phyloP scores from a whole-genome alignment of 2,113 vertebrate species.

The Pao palembangensis region DNA sequence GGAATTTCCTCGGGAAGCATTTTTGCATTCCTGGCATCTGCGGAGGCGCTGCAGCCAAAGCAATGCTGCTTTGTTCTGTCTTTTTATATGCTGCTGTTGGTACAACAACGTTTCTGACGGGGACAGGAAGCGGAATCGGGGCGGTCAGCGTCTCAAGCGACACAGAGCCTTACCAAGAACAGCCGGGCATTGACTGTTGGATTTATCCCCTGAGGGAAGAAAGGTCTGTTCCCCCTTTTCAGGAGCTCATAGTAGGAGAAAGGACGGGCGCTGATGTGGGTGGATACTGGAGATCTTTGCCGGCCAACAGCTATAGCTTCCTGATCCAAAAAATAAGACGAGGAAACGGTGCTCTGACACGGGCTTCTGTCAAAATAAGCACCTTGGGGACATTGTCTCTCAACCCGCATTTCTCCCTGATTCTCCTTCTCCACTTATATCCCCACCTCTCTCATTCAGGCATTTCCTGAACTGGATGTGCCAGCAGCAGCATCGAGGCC shows the following conservation, averaged over 20 bases:
- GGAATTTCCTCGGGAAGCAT: conserved; percentile 69
- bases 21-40: conserved; percentile 59
- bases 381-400: conserved; percentile 47
- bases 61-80: conserved; percentile 7
- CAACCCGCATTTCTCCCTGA: conserved; percentile 42
- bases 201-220: conserved; percentile 54
- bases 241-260: conserved; percentile 51
- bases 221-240: conserved; percentile 40
- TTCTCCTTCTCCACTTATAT: conserved; percentile 18
- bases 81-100: conserved; percentile 41
- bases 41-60: conserved; percentile 28
- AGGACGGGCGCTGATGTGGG: conserved; percentile 54
- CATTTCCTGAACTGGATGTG: conserved; percentile 65
- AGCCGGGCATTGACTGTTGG: conserved; percentile 22
- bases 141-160: conserved; percentile 14
- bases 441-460: conserved; percentile 67
- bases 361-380: conserved; percentile 62
- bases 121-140: neutral
- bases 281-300: conserved; percentile 49
- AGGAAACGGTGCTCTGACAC: conserved; percentile 48
- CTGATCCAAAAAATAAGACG: conserved; percentile 36
- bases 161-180: conserved; percentile 15
- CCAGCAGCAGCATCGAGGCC: conserved; percentile 54
- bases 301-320: conserved; percentile 32
- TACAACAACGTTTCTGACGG: conserved; percentile 39